phyloP scores from a whole-genome alignment of 1,140 invertebrate genomes.

The Campodea augens region DNA sequence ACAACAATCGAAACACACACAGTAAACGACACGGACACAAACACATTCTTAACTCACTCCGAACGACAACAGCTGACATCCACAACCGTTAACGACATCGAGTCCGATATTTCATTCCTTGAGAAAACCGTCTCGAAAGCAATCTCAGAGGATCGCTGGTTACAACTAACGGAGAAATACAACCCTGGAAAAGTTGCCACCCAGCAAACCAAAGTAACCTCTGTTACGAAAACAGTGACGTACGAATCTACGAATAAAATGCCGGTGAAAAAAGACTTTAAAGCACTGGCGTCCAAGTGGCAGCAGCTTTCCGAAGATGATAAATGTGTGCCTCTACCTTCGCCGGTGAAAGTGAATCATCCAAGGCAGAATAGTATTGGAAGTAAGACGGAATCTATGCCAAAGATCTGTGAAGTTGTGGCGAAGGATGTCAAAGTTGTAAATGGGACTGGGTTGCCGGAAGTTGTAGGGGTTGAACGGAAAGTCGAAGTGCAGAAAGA shows the following conservation, averaged over 20 bases:
- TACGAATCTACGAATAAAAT: too few species aligned
- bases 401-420: too few species aligned
- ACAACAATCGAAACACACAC: slow-evolving; percentile 12
- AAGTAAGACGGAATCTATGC: too few species aligned
- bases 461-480: neutral
- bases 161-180: slow-evolving; percentile 17
- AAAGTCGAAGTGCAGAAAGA: too few species aligned
- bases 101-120: neutral
- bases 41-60: neutral
- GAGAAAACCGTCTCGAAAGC: neutral
- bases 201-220: neutral
- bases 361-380: too few species aligned
- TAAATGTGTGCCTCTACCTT: too few species aligned
- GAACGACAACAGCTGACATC: neutral
- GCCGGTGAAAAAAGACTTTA: too few species aligned
- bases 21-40: neutral
- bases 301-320: too few species aligned
- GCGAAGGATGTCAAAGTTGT: too few species aligned
- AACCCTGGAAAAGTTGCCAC: slow-evolving; percentile 3
- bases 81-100: neutral
- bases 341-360: too few species aligned
- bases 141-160: slow-evolving; percentile 14
- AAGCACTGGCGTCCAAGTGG: too few species aligned
- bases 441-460: neutral
- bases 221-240: slow-evolving; percentile 12